Conservation (phyloP, 2,797 vertebrate species). For the Dallia pectoralis region DNA sequence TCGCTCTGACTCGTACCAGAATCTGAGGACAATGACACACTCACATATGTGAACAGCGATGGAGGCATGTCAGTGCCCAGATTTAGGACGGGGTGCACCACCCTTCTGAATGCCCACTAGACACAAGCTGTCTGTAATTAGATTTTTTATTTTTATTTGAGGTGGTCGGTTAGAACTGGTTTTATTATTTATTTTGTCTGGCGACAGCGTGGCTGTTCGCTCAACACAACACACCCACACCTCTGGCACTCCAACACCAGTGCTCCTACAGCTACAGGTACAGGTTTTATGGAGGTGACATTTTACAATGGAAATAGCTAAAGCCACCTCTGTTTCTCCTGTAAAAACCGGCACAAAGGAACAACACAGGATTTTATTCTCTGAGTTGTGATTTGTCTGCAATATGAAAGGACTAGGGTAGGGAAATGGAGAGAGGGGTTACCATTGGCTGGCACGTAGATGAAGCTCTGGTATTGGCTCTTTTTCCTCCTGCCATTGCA, state of each 20-base stretch:
- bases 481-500: conserved; percentile 97
- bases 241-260: conserved; percentile 35
- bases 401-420: conserved; percentile 19
- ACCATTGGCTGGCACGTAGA: conserved; percentile 92
- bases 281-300: conserved; percentile 59
- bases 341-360: conserved; percentile 52
- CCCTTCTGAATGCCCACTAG: conserved; percentile 64
- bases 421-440: conserved; percentile 47
- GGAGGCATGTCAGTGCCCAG: conserved; percentile 59
- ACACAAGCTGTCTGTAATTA: conserved; percentile 63
- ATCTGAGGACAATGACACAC: conserved; percentile 61
- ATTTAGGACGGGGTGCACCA: conserved; percentile 67
- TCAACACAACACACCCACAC: conserved; percentile 64
- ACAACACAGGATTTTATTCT: conserved; percentile 18
- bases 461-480: conserved; percentile 95
- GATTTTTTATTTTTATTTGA: conserved; percentile 49
- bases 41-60: conserved; percentile 51
- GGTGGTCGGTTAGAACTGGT: conserved; percentile 52
- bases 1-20: conserved; percentile 27
- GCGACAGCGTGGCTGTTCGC: conserved; percentile 61
- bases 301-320: conserved; percentile 53
- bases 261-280: conserved; percentile 59
- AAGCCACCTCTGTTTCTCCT: conserved; percentile 60
- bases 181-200: conserved; percentile 72
- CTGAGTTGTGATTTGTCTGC: conserved; percentile 43